Base-by-base conservation (phyloP, 2,888 invertebrate species). In the Anthophora plumipes region DNA sequence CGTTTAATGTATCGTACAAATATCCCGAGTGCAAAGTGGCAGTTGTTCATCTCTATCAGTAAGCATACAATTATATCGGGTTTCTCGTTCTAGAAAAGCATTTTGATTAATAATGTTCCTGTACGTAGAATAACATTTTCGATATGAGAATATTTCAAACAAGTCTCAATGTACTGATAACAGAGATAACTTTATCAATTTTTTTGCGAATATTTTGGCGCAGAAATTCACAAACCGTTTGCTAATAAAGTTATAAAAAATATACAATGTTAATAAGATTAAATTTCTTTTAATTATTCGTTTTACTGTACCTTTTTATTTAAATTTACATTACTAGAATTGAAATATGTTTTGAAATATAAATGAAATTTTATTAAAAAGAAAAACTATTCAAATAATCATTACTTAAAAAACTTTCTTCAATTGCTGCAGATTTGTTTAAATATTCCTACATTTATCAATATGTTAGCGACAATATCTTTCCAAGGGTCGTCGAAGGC, bases 31-130 rank as follows among this genome's bases (percentile, higher is more conserved):
- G 55, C 46, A 39, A 63, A 55, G 54, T 63, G 17, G 43, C 54
- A 55, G 54, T 72, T 72, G 46, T 70, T 41, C 52, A 14, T 25
- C 41, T 39, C 11, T 72, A 66, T 66, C 46, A 64, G 22, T 22
- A 22, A 22, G 7, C 7, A 66, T 22, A 50, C 48, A 48, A 39
- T 55, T 17, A 48, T 57, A 57, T 39, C 55, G 25, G 39, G 22
- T 37, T 66, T 11, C 22, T 25, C 52, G 54, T n/a, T 72, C 57
- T 2, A 39, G 25, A n/a, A 57, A 57, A 66, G 5, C 57, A 46
- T 39, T 20, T 17, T 17, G 64, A 52, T 71, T 52, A 54, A 12
- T 0, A 14, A 41, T 20, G 9, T 31, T 14, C 17, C 25, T 22
- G 22, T 25, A 46, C 37, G 22, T 25, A 46, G 17, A 72, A 39